Conservation (phyloP, 2,113 vertebrate genomes). For the Nerophis lumbriciformis region DNA sequence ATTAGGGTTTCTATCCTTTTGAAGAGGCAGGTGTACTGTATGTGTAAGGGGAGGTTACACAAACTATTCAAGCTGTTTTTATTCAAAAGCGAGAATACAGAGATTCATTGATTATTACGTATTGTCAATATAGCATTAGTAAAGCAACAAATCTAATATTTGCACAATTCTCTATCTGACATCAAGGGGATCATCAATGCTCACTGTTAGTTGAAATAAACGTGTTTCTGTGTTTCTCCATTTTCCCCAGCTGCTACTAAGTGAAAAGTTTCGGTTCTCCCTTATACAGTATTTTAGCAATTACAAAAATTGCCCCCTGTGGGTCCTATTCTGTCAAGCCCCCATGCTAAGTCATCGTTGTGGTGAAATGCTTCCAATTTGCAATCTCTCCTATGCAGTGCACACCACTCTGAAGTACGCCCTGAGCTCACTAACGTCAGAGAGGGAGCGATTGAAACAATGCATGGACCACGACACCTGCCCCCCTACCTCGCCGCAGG, state of each 20-base stretch:
- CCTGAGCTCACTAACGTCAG: constrained; percentile 79
- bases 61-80: no score
- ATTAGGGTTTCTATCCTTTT: no score
- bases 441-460: constrained; percentile 86
- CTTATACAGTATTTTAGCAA: neutral
- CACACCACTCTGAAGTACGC: constrained; percentile 86
- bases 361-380: constrained; percentile 6
- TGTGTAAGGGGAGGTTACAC: no score
- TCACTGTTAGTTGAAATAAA: neutral
- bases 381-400: constrained; percentile 47
- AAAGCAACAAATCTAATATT: neutral
- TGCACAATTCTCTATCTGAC: neutral
- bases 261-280: constrained; percentile 10
- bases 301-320: constrained; percentile 1
- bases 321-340: neutral
- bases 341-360: neutral
- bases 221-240: neutral
- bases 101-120: neutral
- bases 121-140: neutral
- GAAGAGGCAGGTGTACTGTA: no score
- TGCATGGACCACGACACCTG: constrained; percentile 81
- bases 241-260: constrained; percentile 11
- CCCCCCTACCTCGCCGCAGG: constrained; percentile 81
- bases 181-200: neutral
- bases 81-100: neutral